A percentile compares a stretch with the other conserved stretches of the same genome.
Evolutionary conservation across 2,113 vertebrate genomes (phyloP).

Genomic region (Phasianus colchicus): DNA sequence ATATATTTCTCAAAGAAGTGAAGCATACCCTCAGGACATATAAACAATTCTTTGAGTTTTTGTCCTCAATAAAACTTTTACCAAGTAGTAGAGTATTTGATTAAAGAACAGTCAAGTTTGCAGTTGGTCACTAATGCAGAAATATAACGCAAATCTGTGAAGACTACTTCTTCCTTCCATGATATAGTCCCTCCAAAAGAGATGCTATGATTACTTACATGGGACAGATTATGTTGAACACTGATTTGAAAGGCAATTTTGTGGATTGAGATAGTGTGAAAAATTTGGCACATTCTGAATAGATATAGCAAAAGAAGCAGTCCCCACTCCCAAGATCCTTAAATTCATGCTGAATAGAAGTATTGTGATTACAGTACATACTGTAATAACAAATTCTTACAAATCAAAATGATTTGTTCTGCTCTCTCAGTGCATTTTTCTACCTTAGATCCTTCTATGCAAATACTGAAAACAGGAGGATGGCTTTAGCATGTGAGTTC

Average conservation of each 20-base stretch:
- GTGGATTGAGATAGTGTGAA: not conserved
- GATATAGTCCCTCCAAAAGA: not conserved
- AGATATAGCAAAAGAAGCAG: not conserved
- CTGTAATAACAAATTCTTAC: not conserved
- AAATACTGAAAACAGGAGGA: not conserved
- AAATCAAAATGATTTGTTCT: constrained; percentile 1
- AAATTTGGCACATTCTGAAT: not conserved
- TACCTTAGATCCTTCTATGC: not conserved
- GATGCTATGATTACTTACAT: not conserved
- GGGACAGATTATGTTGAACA: not conserved
- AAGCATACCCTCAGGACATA: not conserved
- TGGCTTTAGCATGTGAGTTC: not conserved
- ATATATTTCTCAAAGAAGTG: not conserved
- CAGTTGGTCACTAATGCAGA: not conserved
- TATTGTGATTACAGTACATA: not conserved
- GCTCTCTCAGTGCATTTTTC: not conserved
- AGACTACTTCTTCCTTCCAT: not conserved
- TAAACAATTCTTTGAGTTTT: not conserved
- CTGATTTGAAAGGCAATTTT: not conserved
- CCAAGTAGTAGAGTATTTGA: not conserved
- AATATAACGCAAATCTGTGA: not conserved
- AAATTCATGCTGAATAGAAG: not conserved
- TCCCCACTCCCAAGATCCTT: not conserved
- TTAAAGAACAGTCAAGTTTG: not conserved
- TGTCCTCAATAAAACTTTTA: not conserved